Evolutionary conservation across 2,888 invertebrate species (phyloP).

Genomic region (Cheilosia impressa): DNA sequence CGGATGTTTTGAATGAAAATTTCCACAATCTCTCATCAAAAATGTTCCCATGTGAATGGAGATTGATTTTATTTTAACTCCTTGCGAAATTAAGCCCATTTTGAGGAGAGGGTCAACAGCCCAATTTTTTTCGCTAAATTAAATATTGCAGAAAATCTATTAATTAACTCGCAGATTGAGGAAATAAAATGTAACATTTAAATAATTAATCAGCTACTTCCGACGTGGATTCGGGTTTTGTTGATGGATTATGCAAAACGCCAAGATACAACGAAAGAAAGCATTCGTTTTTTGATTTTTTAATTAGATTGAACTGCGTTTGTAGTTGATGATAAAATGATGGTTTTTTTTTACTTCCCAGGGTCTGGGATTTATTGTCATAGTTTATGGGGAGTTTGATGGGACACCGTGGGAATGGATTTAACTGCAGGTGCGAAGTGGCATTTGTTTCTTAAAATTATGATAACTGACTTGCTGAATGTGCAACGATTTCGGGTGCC

Average conservation of each 20-base stretch:
- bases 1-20: constrained; percentile 63
- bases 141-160: constrained; percentile 60
- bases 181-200: constrained; percentile 44
- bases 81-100: constrained; percentile 42
- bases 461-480: too few species aligned
- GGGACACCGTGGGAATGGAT: not conserved
- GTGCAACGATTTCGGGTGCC: too few species aligned
- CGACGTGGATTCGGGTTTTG: constrained; percentile 43
- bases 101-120: constrained; percentile 41
- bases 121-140: not conserved
- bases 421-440: not conserved
- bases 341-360: not conserved
- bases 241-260: constrained; percentile 39
- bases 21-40: constrained; percentile 54
- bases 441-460: too few species aligned
- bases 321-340: not conserved
- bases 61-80: constrained; percentile 32
- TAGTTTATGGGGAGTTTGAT: not conserved
- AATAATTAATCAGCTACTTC: constrained; percentile 63
- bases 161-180: constrained; percentile 51
- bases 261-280: constrained; percentile 4
- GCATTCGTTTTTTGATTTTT: constrained; percentile 20
- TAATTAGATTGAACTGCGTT: not conserved
- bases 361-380: not conserved
- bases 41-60: constrained; percentile 57